Evolutionary conservation across 2,797 vertebrate species (phyloP), one percentile per base, ranked within the genome.

Genomic region (Sebastolobus alascanus): DNA sequence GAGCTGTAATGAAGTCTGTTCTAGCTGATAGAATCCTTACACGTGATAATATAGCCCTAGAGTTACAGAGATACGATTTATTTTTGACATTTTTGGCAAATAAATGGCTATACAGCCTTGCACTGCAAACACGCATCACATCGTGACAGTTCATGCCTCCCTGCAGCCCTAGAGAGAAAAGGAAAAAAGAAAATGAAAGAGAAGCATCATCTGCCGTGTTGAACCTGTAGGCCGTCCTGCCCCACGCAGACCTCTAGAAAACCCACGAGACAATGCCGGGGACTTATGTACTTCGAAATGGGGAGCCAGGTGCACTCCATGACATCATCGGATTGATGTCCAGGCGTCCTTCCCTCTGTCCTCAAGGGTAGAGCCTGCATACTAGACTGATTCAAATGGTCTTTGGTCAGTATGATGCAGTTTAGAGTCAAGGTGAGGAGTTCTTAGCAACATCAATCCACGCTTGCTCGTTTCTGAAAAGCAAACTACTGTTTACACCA

Each of bases 291-390:
- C 18, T 12, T 50, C 22, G 46, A 65, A 66, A 75, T 78, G 67
- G 25, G 66, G 38, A 73, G 33, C 22, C 63, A 64, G 76, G 22
- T 64, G 73, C 50, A 63, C 54, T 46, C n/a, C 25, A 52, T 29
- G 46, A 22, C 61, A 43, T 80, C 43, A 33, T 9, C 70, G 18
- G 22, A 18, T 60, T 46, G 40, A 64, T 70, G 46, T n/a, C 67
- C 43, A 37, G 40, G 4, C 46, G 73, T 77, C 69, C 73, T 56
- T 50, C 20, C 18, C 40, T 18, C 16, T 58, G 22, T 80, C 38
- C 59, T 77, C 13, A 22, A 73, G 63, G 25, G n/a, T 43, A 16
- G 20, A 54, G 66, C 38, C 38, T 40, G 25, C 27, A 14, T 11
- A 25, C 56, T 58, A 11, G 31, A 64, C 52, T 64, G 61, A 66